phyloP scores from a whole-genome alignment of 2,888 invertebrate species.

The Chalcosyrphus nemorum region DNA sequence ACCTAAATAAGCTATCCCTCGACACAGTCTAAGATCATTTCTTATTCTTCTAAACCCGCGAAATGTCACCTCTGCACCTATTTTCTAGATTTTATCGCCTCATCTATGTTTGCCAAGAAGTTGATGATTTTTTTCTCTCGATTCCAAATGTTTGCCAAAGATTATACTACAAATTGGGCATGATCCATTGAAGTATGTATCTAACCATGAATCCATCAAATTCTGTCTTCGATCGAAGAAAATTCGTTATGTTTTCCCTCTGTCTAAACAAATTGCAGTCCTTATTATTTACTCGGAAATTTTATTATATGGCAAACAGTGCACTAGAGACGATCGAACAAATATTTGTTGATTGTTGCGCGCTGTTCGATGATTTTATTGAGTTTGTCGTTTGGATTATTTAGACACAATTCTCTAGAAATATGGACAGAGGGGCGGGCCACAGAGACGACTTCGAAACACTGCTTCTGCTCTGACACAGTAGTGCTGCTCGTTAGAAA shows the following conservation, averaged over 20 bases:
- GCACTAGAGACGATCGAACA: neutral
- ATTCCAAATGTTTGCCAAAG: conserved; percentile 32
- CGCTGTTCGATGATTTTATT: conserved; percentile 59
- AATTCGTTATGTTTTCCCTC: neutral
- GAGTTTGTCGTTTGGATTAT: conserved; percentile 29
- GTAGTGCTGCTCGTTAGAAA: conserved; percentile 4
- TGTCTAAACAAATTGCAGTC: conserved; percentile 15
- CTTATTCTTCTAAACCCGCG: neutral
- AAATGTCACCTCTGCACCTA: conserved; percentile 39
- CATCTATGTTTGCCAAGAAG: conserved; percentile 27
- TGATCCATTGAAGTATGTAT: conserved; percentile 9
- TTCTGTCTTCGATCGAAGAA: conserved; percentile 9
- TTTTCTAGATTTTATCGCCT: conserved; percentile 29
- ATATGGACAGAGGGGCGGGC: conserved; percentile 14
- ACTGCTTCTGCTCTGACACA: no score
- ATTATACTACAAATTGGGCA: conserved; percentile 15
- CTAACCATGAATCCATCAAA: neutral
- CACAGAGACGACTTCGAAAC: neutral
- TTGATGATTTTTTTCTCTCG: conserved; percentile 14
- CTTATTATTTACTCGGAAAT: conserved; percentile 3
- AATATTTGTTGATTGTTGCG: conserved; percentile 61
- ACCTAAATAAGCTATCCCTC: conserved; percentile 5
- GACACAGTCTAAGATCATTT: neutral
- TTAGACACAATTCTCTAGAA: conserved; percentile 1
- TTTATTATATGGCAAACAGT: conserved; percentile 30